Percentiles rank a stretch among this genome's conserved stretches.
Conservation (phyloP, 92 coral and sea anemone genomes). For the Zoanthus gigantus region DNA sequence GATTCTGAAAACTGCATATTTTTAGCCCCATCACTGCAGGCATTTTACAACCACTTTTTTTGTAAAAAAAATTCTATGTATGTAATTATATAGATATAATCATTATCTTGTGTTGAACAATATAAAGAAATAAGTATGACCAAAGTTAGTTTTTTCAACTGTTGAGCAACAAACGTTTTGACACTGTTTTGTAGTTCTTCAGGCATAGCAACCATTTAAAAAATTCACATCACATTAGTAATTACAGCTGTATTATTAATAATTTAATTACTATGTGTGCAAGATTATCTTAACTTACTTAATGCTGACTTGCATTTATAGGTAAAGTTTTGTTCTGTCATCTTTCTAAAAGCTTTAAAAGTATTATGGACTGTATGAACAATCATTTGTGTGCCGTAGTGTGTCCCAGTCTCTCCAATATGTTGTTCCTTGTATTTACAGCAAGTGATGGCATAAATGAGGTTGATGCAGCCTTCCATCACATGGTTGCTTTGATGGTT, state of each 20-base stretch:
- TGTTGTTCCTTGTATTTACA: neutral
- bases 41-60: too few relatives aligned
- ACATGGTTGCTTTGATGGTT: too few relatives aligned
- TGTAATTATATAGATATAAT: too few relatives aligned
- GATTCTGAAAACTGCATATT: too few relatives aligned
- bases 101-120: neutral
- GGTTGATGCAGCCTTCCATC: too few relatives aligned
- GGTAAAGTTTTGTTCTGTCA: neutral
- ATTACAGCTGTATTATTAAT: neutral
- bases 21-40: too few relatives aligned
- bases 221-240: neutral
- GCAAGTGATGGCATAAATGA: neutral
- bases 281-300: too few relatives aligned
- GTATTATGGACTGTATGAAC: neutral
- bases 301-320: neutral
- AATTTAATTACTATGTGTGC: too few relatives aligned
- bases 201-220: neutral
- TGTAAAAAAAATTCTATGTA: too few relatives aligned
- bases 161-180: neutral
- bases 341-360: neutral
- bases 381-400: neutral
- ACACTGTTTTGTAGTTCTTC: neutral
- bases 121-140: too few relatives aligned
- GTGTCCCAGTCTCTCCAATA: neutral
- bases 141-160: neutral